Base-by-base conservation (phyloP, 2,888 invertebrate species). In the Megastigmus dorsalis region DNA sequence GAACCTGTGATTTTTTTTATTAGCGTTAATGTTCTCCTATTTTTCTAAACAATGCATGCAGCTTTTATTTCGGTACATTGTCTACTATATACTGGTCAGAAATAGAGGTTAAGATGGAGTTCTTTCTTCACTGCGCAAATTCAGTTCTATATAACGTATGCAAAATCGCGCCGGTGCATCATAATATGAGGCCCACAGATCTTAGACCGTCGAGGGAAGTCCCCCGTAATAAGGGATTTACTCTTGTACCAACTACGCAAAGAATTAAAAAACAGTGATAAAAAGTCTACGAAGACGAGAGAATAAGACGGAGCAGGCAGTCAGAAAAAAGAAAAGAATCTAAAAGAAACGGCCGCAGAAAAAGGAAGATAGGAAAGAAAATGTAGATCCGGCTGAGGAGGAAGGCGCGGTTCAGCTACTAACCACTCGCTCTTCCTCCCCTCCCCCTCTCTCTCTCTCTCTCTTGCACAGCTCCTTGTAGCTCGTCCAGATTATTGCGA, bases 401-500 rank as follows among this genome's bases (percentile, higher is more conserved):
- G 41, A 55, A 45, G 62, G 73, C 52, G 71, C 63, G 48, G 43
- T 33, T 55, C 30, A 66, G 26, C 55, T 54, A 54, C 48, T 65
- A 54, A 52, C 55, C 54, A 62, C 36, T n/a, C 9, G 10, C 41
- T 41, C 26, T 41, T 28, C 20, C 9, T 9, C 41, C 54, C 26
- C 54, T 28, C 63, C 30, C 20, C 9, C 18, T 68, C 52, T 43
- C 68, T 13, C 41, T 57, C 13, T 23, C 38, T 52, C 36, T 30
- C 10, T 20, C 69, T 67, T 77, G 26, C 15, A 10, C 26, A 20
- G 9, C 48, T 43, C 55, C 36, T 43, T 54, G 33, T n/a, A n/a
- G 20, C 55, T 41, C 68, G 48, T 74, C 59, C 77, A 81, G 81
- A 81, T 82, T 79, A 83, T 82, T 80, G 80, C 82, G 82, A 83